These are phyloP conservation scores for Labeo catla DNA, from an alignment of 2,113 vertebrate species.

Conservation along the genomic window DNA sequence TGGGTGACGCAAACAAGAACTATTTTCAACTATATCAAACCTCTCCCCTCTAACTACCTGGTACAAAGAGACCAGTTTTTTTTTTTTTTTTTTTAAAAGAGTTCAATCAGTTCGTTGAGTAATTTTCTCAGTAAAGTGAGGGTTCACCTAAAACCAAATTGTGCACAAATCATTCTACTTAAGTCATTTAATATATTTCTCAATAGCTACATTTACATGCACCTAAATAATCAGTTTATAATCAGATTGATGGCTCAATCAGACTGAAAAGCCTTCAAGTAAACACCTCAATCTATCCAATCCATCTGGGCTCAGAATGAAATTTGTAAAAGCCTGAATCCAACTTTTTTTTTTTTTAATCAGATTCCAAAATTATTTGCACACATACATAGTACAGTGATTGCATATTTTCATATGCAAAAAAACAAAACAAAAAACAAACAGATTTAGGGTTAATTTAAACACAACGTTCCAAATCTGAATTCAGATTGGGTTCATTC, in stretches of 20 bases:
- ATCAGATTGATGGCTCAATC: neutral
- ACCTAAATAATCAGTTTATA: neutral
- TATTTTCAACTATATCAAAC: neutral
- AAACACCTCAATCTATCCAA: neutral
- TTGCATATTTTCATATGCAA: neutral
- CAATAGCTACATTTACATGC: neutral
- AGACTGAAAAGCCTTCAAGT: neutral
- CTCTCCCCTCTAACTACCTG: neutral
- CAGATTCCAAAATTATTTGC: neutral
- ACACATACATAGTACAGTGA: neutral
- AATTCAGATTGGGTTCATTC: no score
- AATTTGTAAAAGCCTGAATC: neutral
- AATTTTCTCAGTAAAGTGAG: no score
- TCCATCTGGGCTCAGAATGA: neutral
- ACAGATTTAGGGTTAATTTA: no score
- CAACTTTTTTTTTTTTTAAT: neutral
- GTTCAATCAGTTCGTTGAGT: neutral
- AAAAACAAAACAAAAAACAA: no score
- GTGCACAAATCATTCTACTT: no score
- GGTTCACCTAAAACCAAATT: no score
- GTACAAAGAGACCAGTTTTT: neutral
- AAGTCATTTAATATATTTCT: neutral
- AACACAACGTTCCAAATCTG: no score
- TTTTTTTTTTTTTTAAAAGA: no score
- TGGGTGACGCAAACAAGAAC: neutral